Evolutionary conservation across 2,797 vertebrate species (phyloP), one percentile per base, ranked within the genome.

Genomic region (Notamacropus eugenii): DNA sequence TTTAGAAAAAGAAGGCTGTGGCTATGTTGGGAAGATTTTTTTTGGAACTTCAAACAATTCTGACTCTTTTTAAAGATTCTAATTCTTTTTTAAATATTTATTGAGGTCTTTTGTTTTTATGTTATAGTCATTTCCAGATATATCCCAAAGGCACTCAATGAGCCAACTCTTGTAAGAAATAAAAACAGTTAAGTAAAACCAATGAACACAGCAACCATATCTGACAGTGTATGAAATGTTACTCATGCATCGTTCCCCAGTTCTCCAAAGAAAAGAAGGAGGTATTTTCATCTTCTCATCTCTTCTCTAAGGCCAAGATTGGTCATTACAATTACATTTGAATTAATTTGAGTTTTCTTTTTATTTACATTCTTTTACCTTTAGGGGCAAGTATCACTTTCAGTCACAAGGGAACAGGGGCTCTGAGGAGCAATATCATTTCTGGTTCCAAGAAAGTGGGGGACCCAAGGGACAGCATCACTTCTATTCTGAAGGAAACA

Each of bases 21-120:
- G 40, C 50, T 40, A 82, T 10, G 67, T 46, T 55, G 0, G 92
- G 58, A 92, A 92, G 91, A 4, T 94, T 90, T 13, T 94, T 58
- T 94, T 94, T 94, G 92, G 94, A 59, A 95, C 74, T 92, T 95
- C 93, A 95, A 95, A 93, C 74, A 96, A 90, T 95, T 91, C 91
- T 93, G 19, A 82, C 16, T 82, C 67, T 82, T 82, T 82, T 46
- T 82, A 9, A 46, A 82, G 67, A 82, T 82, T 82, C 19, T 6
- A 46, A 40, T 46, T 82, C n/a, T 82, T 82, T 82, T 82, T 74
- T 46, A 3, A 55, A 82, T 82, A n/a, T 46, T 82, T 82, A 40
- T 82, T 74, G 19, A 46, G 19, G 67, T 82, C n/a, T 82, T 82
- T 82, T 82, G n/a, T 82, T 82, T 82, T 82, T 82, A 74, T 82